Evolutionary conservation across 2,888 invertebrate species (phyloP).

Genomic region (Xestia ashworthii): DNA sequence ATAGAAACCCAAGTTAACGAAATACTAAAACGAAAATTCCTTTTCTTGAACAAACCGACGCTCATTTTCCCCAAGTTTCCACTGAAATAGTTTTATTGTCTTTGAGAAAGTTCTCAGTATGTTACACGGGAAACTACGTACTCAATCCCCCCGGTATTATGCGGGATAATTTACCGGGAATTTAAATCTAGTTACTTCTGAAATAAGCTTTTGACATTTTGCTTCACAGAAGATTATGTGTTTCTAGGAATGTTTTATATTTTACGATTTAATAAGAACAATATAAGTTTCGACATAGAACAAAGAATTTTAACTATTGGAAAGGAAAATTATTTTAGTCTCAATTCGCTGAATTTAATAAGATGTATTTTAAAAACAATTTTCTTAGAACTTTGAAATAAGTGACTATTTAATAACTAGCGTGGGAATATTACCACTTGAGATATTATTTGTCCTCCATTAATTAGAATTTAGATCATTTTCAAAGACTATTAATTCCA

Average conservation of each 20-base stretch:
- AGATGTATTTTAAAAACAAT: not conserved
- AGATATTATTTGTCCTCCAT: slow-evolving; percentile 41
- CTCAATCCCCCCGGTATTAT: slow-evolving; percentile 1
- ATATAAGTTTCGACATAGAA: not conserved
- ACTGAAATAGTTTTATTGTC: slow-evolving; percentile 41
- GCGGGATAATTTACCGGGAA: slow-evolving; percentile 16
- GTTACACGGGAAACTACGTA: slow-evolving; percentile 13
- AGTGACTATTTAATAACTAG: slow-evolving; percentile 11
- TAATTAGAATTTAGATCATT: slow-evolving; percentile 11
- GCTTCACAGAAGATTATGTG: not conserved
- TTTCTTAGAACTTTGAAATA: slow-evolving; percentile 36
- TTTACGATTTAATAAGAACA: not conserved
- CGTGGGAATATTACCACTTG: slow-evolving; percentile 26
- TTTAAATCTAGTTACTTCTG: slow-evolving; percentile 12
- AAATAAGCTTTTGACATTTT: slow-evolving; percentile 24
- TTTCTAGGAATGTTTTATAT: not conserved
- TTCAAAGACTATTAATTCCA: slow-evolving; percentile 3
- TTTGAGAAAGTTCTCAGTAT: slow-evolving; percentile 32
- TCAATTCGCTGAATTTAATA: not conserved
- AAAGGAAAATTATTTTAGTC: slow-evolving; percentile 2
- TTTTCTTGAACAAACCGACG: slow-evolving; percentile 18
- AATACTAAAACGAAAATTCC: slow-evolving; percentile 19
- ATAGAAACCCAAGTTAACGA: not conserved
- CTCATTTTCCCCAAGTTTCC: slow-evolving; percentile 14
- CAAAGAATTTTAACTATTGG: not conserved